Base-by-base conservation (phyloP, 2,888 invertebrate species). In the Andrena bucephala region DNA sequence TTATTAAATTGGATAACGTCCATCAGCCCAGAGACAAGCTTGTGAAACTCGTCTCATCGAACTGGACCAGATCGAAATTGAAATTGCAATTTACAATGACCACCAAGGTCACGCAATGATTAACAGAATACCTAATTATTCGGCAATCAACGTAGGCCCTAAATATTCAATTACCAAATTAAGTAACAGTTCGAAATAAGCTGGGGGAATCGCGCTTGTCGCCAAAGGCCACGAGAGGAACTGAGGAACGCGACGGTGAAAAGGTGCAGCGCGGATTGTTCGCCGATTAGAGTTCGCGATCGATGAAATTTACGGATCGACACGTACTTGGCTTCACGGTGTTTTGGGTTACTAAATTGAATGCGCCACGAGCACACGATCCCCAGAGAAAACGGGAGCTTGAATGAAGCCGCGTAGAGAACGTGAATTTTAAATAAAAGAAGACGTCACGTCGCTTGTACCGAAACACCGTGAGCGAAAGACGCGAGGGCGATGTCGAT, bases 211-310 rank as follows among this genome's bases (percentile, higher is more conserved):
- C 62, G 69, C 42, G 10, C 50, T 62, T 3, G 8, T 52, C 20
- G 36, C 31, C 66, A 8, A 63, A 50, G n/a, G 59, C 69, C 67
- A 75, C 70, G 60, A 50, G 66, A 83, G 20, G 68, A 67, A 33
- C 50, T 63, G n/a, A 24, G 24, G 20, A 42, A 33, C 59, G n/a
- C 24, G 59, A 24, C 24, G 50, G 57, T 65, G 33, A 66, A 66
- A 27, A 42, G 42, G 33, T 68, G 63, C 54, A 31, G 31, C 31
- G 57, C 72, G 24, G 27, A 52, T 52, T 60, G 27, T 48, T 77
- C 48, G 42, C 3, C 77, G 59, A 66, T 29, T 48, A 31, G 62
- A 50, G 59, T 42, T 66, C 74, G 50, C 52, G 70, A 73, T 68
- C 57, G 8, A 57, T 4, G 42, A 29, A 10, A 48, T 70, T 59